These are phyloP conservation scores for Macrotus californicus DNA, from an alignment of 2,113 vertebrate genomes.

Conservation along the genomic window DNA sequence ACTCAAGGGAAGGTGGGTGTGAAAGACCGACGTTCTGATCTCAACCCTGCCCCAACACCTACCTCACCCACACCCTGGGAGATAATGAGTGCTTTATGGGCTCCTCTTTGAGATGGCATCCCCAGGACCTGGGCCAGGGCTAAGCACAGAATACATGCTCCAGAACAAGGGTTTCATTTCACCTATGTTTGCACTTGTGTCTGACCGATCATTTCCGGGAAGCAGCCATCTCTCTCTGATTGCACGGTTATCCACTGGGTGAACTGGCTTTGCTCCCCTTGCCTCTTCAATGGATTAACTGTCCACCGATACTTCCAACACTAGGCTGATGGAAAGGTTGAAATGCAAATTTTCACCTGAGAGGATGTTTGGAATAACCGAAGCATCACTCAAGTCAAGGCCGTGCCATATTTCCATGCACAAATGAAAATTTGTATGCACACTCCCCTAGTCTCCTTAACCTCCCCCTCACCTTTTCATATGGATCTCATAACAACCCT, in stretches of 20 bases:
- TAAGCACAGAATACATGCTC: background rate
- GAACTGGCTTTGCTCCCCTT: background rate
- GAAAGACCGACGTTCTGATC: background rate
- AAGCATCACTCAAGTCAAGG: background rate
- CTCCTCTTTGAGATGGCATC: background rate
- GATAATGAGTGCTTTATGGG: background rate
- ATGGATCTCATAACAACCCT: background rate
- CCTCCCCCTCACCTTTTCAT: background rate
- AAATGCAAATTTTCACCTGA: background rate
- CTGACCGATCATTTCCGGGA: background rate
- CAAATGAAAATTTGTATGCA: background rate
- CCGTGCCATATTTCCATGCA: background rate
- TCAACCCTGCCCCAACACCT: no score
- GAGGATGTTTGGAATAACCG: background rate
- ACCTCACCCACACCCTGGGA: background rate
- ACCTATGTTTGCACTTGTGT: background rate
- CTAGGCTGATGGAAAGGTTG: background rate
- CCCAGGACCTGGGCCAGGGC: background rate
- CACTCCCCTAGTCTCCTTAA: background rate
- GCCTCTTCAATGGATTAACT: background rate
- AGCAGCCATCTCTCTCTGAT: background rate
- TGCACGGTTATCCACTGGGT: background rate
- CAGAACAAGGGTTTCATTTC: background rate
- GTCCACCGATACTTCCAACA: background rate
- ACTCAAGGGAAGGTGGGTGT: background rate